A percentile compares a stretch with the other conserved stretches of the same genome.
Conservation (phyloP, 2,888 invertebrate species). For the Augiades crinisus region DNA sequence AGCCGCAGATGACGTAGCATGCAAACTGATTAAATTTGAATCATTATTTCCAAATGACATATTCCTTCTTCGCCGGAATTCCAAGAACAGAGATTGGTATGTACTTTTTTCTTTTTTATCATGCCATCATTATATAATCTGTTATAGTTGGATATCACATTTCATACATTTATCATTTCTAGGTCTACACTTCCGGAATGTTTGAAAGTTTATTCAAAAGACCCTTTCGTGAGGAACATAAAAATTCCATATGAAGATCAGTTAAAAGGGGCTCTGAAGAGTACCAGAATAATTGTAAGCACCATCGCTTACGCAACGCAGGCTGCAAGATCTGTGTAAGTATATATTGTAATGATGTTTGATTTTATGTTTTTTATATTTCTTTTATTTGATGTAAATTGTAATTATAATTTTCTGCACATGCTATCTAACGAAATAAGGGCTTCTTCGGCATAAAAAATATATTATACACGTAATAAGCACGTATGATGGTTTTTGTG, state of each 20-base stretch:
- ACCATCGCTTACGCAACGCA: not conserved
- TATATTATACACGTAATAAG: too few relatives aligned
- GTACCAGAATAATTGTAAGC: not conserved
- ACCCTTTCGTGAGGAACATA: not conserved
- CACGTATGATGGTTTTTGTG: too few relatives aligned
- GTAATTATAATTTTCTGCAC: too few relatives aligned
- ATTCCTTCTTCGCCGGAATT: not conserved
- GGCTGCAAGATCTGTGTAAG: not conserved
- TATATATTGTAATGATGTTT: too few relatives aligned
- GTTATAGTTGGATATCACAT: too few relatives aligned
- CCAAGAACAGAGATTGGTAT: not conserved
- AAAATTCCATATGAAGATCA: not conserved
- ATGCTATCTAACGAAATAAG: too few relatives aligned
- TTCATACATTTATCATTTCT: not conserved
- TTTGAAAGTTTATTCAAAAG: not conserved
- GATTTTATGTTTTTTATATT: too few relatives aligned
- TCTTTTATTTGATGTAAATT: too few relatives aligned
- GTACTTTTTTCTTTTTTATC: not conserved
- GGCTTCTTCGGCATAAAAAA: too few relatives aligned
- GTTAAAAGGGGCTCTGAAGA: not conserved
- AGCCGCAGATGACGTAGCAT: slow-evolving; percentile 54
- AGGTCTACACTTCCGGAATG: not conserved
- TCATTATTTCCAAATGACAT: not conserved
- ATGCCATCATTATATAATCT: not conserved
- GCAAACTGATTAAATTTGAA: slow-evolving; percentile 40